phyloP scores from a whole-genome alignment of 2,888 invertebrate species.

The Cantharis flavilabris region DNA sequence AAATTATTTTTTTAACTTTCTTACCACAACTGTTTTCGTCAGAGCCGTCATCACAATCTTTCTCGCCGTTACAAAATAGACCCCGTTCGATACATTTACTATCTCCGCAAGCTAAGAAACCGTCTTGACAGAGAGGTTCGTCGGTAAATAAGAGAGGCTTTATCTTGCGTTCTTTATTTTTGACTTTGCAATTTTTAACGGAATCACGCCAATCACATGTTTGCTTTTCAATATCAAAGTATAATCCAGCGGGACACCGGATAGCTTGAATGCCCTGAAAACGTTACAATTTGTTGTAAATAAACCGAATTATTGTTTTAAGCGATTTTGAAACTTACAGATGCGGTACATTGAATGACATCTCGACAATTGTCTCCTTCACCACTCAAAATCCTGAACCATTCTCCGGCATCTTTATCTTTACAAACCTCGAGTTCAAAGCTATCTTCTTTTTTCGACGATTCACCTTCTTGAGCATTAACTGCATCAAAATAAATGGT shows the following conservation, averaged over 20 bases:
- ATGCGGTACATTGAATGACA: slow-evolving; percentile 93
- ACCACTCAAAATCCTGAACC: slow-evolving; percentile 89
- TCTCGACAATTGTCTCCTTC: slow-evolving; percentile 93
- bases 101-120: slow-evolving; percentile 86
- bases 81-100: slow-evolving; percentile 85
- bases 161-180: slow-evolving; percentile 86
- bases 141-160: slow-evolving; percentile 87
- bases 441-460: slow-evolving; percentile 80
- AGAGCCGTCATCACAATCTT: slow-evolving; percentile 85
- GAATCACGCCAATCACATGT: slow-evolving; percentile 94
- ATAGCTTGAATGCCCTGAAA: slow-evolving; percentile 87
- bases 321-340: slow-evolving; percentile 62
- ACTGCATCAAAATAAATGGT: slow-evolving; percentile 4
- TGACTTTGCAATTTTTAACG: slow-evolving; percentile 90
- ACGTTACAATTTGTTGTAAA: background rate
- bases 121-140: slow-evolving; percentile 87
- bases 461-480: slow-evolving; percentile 57
- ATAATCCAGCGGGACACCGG: slow-evolving; percentile 89
- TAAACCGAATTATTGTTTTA: background rate
- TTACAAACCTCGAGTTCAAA: slow-evolving; percentile 89
- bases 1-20: slow-evolving; percentile 49
- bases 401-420: slow-evolving; percentile 93
- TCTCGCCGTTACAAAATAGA: slow-evolving; percentile 91
- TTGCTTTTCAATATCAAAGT: slow-evolving; percentile 92
- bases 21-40: slow-evolving; percentile 91